Base-by-base conservation (phyloP, 2,113 vertebrate species). In the Colinus virginianus region DNA sequence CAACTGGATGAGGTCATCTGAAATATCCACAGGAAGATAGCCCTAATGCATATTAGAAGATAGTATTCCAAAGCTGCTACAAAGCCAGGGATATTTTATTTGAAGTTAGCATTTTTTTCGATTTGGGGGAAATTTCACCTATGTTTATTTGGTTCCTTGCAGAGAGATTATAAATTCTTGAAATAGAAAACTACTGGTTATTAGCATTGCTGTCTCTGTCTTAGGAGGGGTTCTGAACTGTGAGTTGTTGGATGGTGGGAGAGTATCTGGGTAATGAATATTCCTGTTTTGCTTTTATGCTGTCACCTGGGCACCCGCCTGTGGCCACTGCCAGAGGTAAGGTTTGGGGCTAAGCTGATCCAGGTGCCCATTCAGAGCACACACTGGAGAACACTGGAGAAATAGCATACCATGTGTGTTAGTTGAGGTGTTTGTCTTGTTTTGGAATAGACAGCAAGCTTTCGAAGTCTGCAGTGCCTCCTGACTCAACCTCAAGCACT, bases 91-190 rank as follows among this genome's bases (percentile, higher is more conserved):
- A 5, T 63, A 46, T 59, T 18, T 20, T 75, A 19, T 34, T 78
- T 20, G 3, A 77, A 78, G 51, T 26, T 67, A 90, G 25, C 51
- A 19, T 46, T 63, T 92, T 81, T 85, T 43, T 66, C 30, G 58
- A 21, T 58, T 58, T 74, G 43, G 71, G 38, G 58, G 32, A 68
- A 79, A 68, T 38, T 68, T 56, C 61, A 43, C 55, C 55, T 70
- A 10, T 15, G 7, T 23, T 72, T 46, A 5, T 0, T 14, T 6
- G 9, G 38, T 45, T 1, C 4, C 26, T 81, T 61, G 25, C 34
- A 62, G 36, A 42, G 72, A 79, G 36, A 30, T 42, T 40, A 4
- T 19, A 25, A 81, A 75, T 85, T 58, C 2, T 6, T 78, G 79
- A 62, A 9, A 76, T 40, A 53, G 53, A n/a, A 74, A 87, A 53